Evolutionary conservation across 1,140 invertebrate species (phyloP).

Genomic region (Sarcophaga bullata): DNA sequence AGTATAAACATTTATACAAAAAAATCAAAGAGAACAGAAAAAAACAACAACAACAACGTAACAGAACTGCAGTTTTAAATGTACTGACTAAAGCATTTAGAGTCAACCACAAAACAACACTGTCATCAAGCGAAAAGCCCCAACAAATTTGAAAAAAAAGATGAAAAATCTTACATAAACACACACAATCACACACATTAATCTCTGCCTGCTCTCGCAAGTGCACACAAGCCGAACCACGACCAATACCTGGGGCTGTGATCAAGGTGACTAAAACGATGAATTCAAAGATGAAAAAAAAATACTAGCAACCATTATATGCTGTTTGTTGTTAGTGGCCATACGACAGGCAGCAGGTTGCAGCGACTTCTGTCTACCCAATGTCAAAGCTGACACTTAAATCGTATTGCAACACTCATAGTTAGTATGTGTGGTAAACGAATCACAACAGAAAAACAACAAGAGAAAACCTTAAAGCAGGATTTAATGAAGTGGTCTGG

Average conservation of each 20-base stretch:
- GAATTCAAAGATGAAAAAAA: too few relatives aligned
- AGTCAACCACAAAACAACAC: background rate
- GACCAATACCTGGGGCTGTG: background rate
- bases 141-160: too few relatives aligned
- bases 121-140: background rate
- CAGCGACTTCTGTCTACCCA: background rate
- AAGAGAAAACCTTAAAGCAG: background rate
- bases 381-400: background rate
- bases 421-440: background rate
- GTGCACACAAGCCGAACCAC: background rate
- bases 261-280: background rate
- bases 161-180: too few relatives aligned
- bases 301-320: too few relatives aligned
- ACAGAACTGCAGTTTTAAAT: conserved; percentile 2
- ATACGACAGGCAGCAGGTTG: background rate
- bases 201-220: background rate
- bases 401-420: background rate
- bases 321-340: background rate
- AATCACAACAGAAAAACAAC: too few relatives aligned
- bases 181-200: too few relatives aligned
- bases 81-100: background rate
- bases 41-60: background rate
- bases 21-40: background rate
- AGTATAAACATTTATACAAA: too few relatives aligned
- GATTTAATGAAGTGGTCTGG: conserved; percentile 3